Evolutionary conservation across 2,113 vertebrate genomes (phyloP).

Genomic region (Tenebrosternarchus preto): DNA sequence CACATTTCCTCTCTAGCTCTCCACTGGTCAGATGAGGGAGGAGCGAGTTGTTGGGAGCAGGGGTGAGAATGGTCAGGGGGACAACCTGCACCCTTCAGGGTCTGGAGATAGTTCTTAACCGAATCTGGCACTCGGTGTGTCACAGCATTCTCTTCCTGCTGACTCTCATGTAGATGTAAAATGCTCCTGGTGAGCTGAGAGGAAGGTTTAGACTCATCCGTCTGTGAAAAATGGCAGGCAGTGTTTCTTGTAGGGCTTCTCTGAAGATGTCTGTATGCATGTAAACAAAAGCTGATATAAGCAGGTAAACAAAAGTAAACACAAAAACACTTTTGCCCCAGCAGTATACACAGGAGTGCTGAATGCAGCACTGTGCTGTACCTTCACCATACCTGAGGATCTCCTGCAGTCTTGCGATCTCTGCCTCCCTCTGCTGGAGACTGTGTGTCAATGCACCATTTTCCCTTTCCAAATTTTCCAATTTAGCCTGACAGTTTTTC

Average conservation of each 20-base stretch:
- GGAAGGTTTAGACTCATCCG: constrained; percentile 59
- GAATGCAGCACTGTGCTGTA: not conserved
- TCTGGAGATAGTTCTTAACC: constrained; percentile 76
- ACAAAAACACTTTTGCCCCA: not conserved
- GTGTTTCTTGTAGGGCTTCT: constrained; percentile 75
- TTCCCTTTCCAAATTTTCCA: constrained; percentile 79
- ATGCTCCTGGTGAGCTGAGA: constrained; percentile 72
- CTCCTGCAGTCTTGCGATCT: constrained; percentile 76
- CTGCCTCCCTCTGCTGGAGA: constrained; percentile 78
- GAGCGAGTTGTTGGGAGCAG: not conserved
- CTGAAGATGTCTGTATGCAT: constrained; percentile 75
- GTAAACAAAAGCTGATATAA: constrained; percentile 2
- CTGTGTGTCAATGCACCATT: constrained; percentile 79
- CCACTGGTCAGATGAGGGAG: constrained; percentile 11
- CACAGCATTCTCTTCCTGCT: constrained; percentile 63
- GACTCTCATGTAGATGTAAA: constrained; percentile 75
- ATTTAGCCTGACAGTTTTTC: constrained; percentile 74
- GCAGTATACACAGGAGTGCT: not conserved
- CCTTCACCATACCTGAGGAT: constrained; percentile 75
- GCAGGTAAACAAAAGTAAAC: too few relatives aligned
- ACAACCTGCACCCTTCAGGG: constrained; percentile 68
- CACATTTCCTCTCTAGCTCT: not conserved
- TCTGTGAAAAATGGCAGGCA: constrained; percentile 71
- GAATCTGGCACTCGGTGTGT: constrained; percentile 64
- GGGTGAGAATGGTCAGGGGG: constrained; percentile 8